phyloP scores from a whole-genome alignment of 2,113 vertebrate genomes.

The Scomber colias region DNA sequence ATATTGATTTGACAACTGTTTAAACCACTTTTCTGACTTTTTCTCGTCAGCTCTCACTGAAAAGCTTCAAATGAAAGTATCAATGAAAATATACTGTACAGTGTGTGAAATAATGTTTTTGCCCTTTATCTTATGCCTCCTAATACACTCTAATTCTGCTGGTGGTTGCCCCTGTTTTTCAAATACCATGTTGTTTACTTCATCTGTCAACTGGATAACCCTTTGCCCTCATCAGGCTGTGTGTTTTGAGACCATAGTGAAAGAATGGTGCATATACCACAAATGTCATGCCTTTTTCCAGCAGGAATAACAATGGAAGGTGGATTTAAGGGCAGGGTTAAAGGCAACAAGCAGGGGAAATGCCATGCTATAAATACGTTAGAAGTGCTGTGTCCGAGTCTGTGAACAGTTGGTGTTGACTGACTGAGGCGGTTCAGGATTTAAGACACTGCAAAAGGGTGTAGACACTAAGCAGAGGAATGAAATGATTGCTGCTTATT shows the following conservation, averaged over 20 bases:
- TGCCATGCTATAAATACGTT: conserved; percentile 70
- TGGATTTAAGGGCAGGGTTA: conserved; percentile 46
- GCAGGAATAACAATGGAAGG: conserved; percentile 71
- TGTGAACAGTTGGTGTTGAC: conserved; percentile 57
- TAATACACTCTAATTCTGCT: background rate
- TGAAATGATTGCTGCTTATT: conserved; percentile 38
- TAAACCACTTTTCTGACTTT: no score
- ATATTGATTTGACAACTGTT: no score
- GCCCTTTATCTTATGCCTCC: background rate
- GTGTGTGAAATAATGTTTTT: background rate
- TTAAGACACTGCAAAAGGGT: conserved; percentile 25
- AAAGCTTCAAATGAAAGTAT: no score
- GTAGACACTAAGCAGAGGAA: conserved; percentile 41
- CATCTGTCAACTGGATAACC: conserved; percentile 63
- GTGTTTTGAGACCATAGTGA: conserved; percentile 55
- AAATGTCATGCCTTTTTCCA: conserved; percentile 62
- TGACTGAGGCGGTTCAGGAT: conserved; percentile 44
- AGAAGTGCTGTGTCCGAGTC: conserved; percentile 35
- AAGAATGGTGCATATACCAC: conserved; percentile 52
- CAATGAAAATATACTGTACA: background rate
- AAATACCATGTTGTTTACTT: conserved; percentile 9
- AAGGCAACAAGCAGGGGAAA: conserved; percentile 67
- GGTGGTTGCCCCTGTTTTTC: conserved; percentile 22
- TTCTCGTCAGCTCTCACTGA: no score
- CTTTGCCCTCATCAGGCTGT: conserved; percentile 56